Base-by-base conservation (phyloP, 1,140 invertebrate genomes). In the Drosophila asahinai region DNA sequence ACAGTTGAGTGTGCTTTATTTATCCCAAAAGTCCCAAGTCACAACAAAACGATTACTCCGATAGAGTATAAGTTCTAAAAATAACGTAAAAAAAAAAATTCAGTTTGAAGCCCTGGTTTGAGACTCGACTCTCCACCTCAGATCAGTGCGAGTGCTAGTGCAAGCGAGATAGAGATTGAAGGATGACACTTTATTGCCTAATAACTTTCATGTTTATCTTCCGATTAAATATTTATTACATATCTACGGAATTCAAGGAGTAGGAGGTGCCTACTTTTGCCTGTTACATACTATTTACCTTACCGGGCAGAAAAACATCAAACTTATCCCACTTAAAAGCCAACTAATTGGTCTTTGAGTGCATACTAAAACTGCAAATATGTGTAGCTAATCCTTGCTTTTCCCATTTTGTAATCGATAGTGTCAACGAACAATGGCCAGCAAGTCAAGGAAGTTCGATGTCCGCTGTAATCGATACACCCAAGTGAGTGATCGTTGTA, bases 391-490 rank as follows among this genome's bases (percentile, higher is more conserved):
- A 27, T 47, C 19, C 22, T 7, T 15, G 22, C 6, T 30, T 17
- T 11, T 66, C n/a, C 55, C 15, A 22, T 38, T 62, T 38, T 47
- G 43, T 17, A 63, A 71, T 8, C 52, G 9, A n/a, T 38, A 42
- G 36, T 40, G 47, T 22, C 19, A 54, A 45, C 12, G 12, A 52
- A 22, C 59, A 68, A 43, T 60, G 51, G 33, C 45, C 25, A 22
- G 33, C 33, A 9, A 68, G 38, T 58, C 64, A 83, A 68, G 83
- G 67, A 75, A 86, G 79, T 82, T 82, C 58, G 63, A 51, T 72
- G 48, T 40, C 58, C 74, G 61, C 17, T 48, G 45, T 30, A 59
- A 57, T 72, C 57, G 61, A 47, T 61, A 33, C 33, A 36, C 30
- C 19, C 22, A 38, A 63, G 12, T 43, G 49, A 67, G 22, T 67